phyloP scores from a whole-genome alignment of 2,113 vertebrate genomes.

The Isichthys henryi region DNA sequence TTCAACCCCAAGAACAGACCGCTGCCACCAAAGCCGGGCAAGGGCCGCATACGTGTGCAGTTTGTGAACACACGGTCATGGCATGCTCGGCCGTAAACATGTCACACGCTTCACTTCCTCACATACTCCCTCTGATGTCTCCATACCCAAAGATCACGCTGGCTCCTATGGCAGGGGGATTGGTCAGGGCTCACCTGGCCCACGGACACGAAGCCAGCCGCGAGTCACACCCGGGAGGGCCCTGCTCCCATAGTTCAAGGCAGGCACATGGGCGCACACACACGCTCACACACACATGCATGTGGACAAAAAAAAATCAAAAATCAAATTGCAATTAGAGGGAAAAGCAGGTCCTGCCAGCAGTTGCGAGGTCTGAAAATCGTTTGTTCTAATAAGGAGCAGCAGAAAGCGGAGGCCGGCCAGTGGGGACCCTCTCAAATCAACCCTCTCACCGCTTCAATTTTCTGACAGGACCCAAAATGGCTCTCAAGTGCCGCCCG shows the following conservation, averaged over 20 bases:
- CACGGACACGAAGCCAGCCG: too few species aligned
- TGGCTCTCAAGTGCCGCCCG: conserved; percentile 18
- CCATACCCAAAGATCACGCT: neutral
- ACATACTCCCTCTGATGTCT: neutral
- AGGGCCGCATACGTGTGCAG: neutral
- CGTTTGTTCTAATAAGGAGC: conserved; percentile 11
- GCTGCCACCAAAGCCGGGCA: neutral
- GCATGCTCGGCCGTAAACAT: neutral
- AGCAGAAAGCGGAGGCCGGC: neutral
- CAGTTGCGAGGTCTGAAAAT: conserved; percentile 4
- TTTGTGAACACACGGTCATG: neutral
- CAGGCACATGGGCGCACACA: neutral
- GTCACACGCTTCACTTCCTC: neutral
- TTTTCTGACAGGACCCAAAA: conserved; percentile 21
- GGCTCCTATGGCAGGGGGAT: neutral
- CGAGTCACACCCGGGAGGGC: neutral
- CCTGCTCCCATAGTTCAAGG: neutral
- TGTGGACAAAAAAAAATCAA: neutral
- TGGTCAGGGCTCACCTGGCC: neutral
- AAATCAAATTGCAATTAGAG: neutral
- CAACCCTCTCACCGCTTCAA: conserved; percentile 15
- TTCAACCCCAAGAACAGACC: neutral
- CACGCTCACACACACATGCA: neutral
- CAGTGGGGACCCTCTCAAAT: conserved; percentile 11
- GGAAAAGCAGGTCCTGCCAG: conserved; percentile 8